Base-by-base conservation (phyloP, 2,797 vertebrate species). In the Alcedo quadribrachys region DNA sequence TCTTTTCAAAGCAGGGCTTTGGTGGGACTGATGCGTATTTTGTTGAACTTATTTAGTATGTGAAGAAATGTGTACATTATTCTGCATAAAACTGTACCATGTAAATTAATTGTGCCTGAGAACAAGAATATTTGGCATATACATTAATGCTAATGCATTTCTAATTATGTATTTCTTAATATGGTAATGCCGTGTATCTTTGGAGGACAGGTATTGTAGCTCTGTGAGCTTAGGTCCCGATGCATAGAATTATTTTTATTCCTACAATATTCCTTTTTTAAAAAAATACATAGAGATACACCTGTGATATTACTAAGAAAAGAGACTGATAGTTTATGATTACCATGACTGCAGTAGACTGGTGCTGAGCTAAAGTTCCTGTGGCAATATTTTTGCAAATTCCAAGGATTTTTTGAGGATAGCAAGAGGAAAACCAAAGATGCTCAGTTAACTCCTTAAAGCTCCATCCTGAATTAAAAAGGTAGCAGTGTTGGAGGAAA, bases 331-430 rank as follows among this genome's bases (percentile, higher is more conserved):
- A 42, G 43, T 77, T 50, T 88, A 2, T 46, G 68, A 80, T 88
- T 77, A 55, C 75, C 46, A 5, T 11, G 18, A 55, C 69, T 79
- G 42, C 16, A 46, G 28, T 67, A 80, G 46, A 19, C 33, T 65
- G 58, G 45, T 62, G 30, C 69, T 60, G 62, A 81, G 30, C 77
- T 87, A 16, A 87, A 90, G 75, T 78, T 81, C 42, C 73, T 70
- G 35, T 76, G 74, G 62, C 32, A 81, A 91, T 32, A 22, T 85
- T 75, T 75, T 76, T 81, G 66, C 27, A 63, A 32, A 81, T 87
- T 94, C 79, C 62, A 53, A 28, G 55, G 43, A 87, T 83, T 92
- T 89, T 89, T 75, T 91, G 40, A 79, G 45, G 80, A 58, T 6
- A 69, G 17, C 1, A 13, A 76, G 69, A 67, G 32, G 27, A 48